A percentile compares a stretch with the other conserved stretches of the same genome.
These are phyloP conservation scores for Pitangus sulphuratus DNA, from an alignment of 2,797 vertebrate species.

Conservation along the genomic window DNA sequence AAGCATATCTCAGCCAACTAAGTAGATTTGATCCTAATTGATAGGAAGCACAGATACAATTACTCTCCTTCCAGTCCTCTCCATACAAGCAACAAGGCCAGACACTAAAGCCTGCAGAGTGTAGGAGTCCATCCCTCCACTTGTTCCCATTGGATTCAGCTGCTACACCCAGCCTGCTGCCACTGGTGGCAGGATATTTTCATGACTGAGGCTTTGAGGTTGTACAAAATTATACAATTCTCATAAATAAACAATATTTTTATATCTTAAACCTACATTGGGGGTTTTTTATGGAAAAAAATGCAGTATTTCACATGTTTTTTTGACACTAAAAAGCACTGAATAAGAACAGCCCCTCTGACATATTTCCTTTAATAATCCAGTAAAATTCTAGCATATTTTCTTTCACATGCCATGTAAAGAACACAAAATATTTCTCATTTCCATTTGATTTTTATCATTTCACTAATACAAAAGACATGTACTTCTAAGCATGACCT, in stretches of 20 bases:
- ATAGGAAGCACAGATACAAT: neutral
- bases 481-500: conserved; percentile 44
- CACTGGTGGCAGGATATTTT: neutral
- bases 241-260: neutral
- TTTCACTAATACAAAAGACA: conserved; percentile 33
- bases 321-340: neutral
- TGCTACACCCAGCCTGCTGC: neutral
- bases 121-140: fast-evolving
- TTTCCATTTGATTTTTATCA: conserved; percentile 40
- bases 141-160: fast-evolving
- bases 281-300: neutral
- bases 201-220: neutral
- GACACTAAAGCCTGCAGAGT: neutral
- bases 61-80: neutral
- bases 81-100: neutral
- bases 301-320: neutral
- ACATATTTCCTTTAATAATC: neutral
- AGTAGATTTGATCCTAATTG: conserved; percentile 51
- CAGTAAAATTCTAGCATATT: neutral
- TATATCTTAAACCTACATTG: neutral
- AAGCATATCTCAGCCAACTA: neutral
- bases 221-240: neutral
- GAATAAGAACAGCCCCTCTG: neutral
- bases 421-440: conserved; percentile 14
- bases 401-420: neutral